Evolutionary conservation across 2,888 invertebrate genomes (phyloP), one percentile per base, ranked within the genome.

Genomic region (Phrixothrix hirtus): DNA sequence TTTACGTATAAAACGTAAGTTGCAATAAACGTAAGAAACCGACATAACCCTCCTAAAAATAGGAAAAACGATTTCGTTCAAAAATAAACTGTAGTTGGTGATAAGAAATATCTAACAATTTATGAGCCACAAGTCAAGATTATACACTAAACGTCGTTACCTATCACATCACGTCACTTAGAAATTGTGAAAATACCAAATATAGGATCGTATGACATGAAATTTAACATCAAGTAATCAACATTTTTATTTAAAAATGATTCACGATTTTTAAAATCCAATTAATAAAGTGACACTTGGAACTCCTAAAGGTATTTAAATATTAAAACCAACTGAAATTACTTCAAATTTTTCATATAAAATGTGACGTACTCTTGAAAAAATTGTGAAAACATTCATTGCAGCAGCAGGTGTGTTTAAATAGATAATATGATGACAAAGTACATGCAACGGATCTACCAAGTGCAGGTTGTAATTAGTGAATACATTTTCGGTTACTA

Each of bases 381-480:
- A 31, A 41, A 41, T 21, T 41, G 17, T 41, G 17, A 41, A 41
- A 43, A 32, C 42, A 34, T 25, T 34, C 25, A 7, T 12, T 10
- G 26, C 34, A 15, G 42, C 26, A 43, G 42, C 42, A 43, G 42
- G 42, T 43, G 42, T 31, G 42, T 13, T 16, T 11, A 12, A n/a
- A 26, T 9, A 43, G 42, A 43, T 43, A 43, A 32, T 43, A 30
- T 34, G 25, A 43, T 34, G 32, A 21, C 25, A 34, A 43, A 32
- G 34, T 11, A 4, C 13, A 43, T 43, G 42, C 42, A 43, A 10
- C n/a, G 25, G n/a, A 14, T 6, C 25, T 26, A 12, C 14, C 31
- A 13, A 25, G 32, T 32, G 32, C 42, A 43, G 11, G 1, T n/a
- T 34, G 42, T 15, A 43, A 43, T 43, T 43, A 43, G 32, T 32